These are phyloP conservation scores for Lepidonotus clava DNA, from an alignment of 2,888 invertebrate species.

Conservation along the genomic window DNA sequence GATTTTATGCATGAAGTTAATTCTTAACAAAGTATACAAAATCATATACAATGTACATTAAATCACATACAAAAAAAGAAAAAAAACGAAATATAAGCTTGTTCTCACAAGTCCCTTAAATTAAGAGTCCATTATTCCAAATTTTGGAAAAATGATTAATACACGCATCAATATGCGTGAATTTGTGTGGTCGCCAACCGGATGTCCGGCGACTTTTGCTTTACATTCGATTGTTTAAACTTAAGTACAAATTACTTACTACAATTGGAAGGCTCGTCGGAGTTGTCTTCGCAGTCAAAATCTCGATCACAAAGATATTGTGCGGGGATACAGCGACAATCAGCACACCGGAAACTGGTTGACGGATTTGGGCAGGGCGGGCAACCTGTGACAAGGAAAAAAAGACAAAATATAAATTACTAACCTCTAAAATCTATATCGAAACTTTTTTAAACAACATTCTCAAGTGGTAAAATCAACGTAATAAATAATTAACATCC, in stretches of 20 bases:
- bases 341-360: conserved; percentile 49
- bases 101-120: not conserved
- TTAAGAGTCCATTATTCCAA: not conserved
- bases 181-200: not conserved
- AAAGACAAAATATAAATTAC: not conserved
- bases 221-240: not conserved
- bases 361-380: conserved; percentile 65
- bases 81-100: not conserved
- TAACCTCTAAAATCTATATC: not conserved
- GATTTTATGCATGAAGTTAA: no score
- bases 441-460: not conserved
- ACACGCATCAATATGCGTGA: not conserved
- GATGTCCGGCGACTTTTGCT: not conserved
- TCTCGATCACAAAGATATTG: conserved; percentile 76
- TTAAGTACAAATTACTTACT: conserved; percentile 66
- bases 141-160: not conserved
- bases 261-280: conserved; percentile 82
- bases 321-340: conserved; percentile 72
- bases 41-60: no score
- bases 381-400: conserved; percentile 39
- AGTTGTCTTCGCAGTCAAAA: conserved; percentile 73
- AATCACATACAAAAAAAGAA: not conserved
- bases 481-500: not conserved
- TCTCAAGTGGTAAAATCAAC: not conserved
- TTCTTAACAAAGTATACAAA: no score